phyloP scores from a whole-genome alignment of 2,888 invertebrate genomes.

The Germaria angustata region DNA sequence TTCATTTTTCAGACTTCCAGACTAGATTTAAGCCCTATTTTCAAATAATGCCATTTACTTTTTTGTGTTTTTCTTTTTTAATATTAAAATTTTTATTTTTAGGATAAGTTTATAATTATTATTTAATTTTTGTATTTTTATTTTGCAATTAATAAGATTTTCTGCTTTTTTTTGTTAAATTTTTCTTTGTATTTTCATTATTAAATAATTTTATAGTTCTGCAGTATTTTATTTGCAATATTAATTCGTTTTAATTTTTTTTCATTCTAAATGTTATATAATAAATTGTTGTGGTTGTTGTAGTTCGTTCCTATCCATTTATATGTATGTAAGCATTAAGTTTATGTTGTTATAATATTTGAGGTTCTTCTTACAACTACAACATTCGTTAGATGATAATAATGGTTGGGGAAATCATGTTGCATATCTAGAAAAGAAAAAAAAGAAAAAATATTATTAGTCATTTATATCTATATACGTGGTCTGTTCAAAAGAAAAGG shows the following conservation, averaged over 20 bases:
- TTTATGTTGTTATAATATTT: conserved; percentile 64
- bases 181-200: conserved; percentile 63
- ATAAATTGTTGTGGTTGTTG: conserved; percentile 72
- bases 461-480: no score
- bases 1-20: no score
- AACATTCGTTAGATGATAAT: conserved; percentile 62
- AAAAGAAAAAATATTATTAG: neutral
- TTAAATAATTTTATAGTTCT: conserved; percentile 61
- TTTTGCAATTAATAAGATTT: conserved; percentile 50
- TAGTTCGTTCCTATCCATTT: conserved; percentile 65
- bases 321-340: conserved; percentile 48
- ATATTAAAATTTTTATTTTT: conserved; percentile 37
- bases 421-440: conserved; percentile 74
- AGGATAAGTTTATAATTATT: conserved; percentile 44
- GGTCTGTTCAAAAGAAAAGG: no score
- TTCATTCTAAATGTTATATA: conserved; percentile 57
- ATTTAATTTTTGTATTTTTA: conserved; percentile 33
- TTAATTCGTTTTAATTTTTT: conserved; percentile 36
- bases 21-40: no score
- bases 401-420: conserved; percentile 77
- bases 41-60: conserved; percentile 32
- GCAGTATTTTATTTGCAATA: conserved; percentile 48
- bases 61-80: conserved; percentile 20
- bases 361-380: conserved; percentile 66
- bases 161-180: conserved; percentile 68